Percentiles rank a stretch among this genome's conserved stretches.
These are phyloP conservation scores for Calypte anna DNA, from an alignment of 2,113 vertebrate genomes.

Conservation along the genomic window DNA sequence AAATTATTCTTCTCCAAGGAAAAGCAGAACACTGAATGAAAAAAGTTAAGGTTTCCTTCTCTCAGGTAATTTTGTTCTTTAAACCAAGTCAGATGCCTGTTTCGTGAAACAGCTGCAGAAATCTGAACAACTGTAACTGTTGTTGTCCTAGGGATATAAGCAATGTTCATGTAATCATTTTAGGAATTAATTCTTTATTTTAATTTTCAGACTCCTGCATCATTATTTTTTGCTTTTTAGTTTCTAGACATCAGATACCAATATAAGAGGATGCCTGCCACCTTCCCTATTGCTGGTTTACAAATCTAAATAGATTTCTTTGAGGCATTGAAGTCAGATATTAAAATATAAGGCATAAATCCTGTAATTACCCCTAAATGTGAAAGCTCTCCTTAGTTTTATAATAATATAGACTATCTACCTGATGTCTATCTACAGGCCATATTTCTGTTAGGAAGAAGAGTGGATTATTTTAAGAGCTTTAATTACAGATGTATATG, in stretches of 20 bases:
- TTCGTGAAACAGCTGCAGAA: not conserved
- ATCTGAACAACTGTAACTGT: not conserved
- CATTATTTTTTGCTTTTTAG: not conserved
- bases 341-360: not conserved
- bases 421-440: not conserved
- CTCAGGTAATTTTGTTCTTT: not conserved
- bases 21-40: not conserved
- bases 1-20: not conserved
- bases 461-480: not conserved
- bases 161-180: not conserved
- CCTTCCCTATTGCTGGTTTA: not conserved
- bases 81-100: not conserved
- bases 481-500: not conserved
- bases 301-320: not conserved
- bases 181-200: not conserved
- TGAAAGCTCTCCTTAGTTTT: not conserved
- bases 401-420: not conserved
- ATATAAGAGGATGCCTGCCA: not conserved
- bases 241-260: not conserved
- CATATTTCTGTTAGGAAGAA: not conserved
- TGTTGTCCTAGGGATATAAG: not conserved
- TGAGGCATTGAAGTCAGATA: not conserved
- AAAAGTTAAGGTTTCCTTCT: not conserved
- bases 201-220: not conserved
- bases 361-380: not conserved